These are phyloP conservation scores for Chionis minor DNA, from an alignment of 2,113 vertebrate species.

Conservation along the genomic window DNA sequence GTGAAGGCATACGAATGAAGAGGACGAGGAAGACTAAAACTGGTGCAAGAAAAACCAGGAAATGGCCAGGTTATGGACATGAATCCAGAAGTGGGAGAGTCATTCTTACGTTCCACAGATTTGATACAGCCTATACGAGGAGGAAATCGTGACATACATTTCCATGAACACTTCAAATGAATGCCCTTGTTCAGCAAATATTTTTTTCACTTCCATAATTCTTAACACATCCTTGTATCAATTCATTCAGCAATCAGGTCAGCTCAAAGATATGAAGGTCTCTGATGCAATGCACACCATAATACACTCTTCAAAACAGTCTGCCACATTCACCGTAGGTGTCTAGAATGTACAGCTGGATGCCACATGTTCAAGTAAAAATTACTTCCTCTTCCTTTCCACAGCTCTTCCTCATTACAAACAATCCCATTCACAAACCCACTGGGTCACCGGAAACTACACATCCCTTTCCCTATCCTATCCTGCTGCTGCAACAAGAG, in stretches of 20 bases:
- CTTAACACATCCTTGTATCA: background rate
- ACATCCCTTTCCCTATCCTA: background rate
- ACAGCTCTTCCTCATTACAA: background rate
- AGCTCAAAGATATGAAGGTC: background rate
- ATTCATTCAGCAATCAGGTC: background rate
- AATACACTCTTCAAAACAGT: background rate
- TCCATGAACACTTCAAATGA: background rate
- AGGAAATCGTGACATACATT: background rate
- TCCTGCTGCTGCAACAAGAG: background rate
- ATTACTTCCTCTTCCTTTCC: background rate
- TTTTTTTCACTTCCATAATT: background rate
- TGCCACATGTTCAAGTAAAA: background rate
- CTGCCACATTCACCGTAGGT: background rate
- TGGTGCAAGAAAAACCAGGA: background rate
- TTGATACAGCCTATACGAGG: accelerated
- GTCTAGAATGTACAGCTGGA: background rate
- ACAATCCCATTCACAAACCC: background rate
- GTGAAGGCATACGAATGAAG: background rate
- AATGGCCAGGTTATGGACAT: background rate
- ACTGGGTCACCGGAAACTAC: background rate
- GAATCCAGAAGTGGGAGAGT: background rate
- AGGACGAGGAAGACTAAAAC: background rate
- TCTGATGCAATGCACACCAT: background rate
- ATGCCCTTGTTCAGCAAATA: background rate
- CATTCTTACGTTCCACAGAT: background rate